Conservation (phyloP, 2,888 invertebrate species). For the Macaria notata region DNA sequence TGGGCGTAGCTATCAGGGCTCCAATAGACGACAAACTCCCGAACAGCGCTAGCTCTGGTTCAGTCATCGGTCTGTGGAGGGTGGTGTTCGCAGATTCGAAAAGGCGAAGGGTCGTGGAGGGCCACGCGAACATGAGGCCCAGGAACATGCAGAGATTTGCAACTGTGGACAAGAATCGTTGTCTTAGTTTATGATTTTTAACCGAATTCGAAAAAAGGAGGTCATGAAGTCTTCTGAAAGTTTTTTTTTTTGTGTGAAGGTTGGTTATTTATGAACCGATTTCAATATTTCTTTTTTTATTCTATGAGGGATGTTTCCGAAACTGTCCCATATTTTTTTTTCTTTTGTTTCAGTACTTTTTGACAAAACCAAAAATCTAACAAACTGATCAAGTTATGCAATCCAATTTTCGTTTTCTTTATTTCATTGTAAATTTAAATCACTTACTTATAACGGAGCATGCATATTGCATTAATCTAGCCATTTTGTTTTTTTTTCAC, state of each 20-base stretch:
- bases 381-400: no score
- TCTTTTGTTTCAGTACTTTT: no score
- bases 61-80: conserved; percentile 56
- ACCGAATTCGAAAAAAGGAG: not conserved
- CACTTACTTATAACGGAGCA: conserved; percentile 20
- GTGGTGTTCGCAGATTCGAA: conserved; percentile 59
- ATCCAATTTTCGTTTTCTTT: no score
- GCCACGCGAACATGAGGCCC: conserved; percentile 61
- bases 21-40: conserved; percentile 60
- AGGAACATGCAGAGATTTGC: conserved; percentile 52
- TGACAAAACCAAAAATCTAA: no score
- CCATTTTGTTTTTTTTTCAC: conserved; percentile 17
- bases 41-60: conserved; percentile 52
- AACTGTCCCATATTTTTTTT: no score
- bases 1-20: conserved; percentile 49
- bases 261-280: no score
- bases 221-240: no score
- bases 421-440: not conserved
- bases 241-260: no score
- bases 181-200: not conserved
- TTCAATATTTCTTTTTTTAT: no score
- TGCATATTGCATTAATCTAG: conserved; percentile 18
- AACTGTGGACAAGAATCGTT: conserved; percentile 37
- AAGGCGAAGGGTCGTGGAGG: conserved; percentile 55
- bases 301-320: not conserved